Evolutionary conservation across 2,113 vertebrate genomes (phyloP).

Genomic region (Sprattus sprattus): DNA sequence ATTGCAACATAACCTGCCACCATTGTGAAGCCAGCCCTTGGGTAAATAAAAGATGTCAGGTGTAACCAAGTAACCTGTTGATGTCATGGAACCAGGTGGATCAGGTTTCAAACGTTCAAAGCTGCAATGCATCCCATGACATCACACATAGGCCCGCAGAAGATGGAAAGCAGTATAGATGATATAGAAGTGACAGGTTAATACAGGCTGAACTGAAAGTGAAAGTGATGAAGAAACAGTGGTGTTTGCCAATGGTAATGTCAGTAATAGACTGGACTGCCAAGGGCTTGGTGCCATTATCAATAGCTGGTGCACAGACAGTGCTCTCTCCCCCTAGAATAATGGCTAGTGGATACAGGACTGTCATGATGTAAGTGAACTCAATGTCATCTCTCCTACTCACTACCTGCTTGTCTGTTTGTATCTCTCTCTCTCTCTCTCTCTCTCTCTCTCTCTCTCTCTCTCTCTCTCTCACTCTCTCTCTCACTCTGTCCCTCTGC

Average conservation of each 20-base stretch:
- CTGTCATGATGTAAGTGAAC: not conserved
- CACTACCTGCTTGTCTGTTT: not conserved
- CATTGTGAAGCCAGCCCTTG: not conserved
- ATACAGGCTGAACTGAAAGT: not conserved
- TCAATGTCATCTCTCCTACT: not conserved
- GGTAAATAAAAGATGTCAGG: slow-evolving; percentile 41
- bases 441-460: not conserved
- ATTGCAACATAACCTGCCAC: slow-evolving; percentile 22
- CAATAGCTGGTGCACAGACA: not conserved
- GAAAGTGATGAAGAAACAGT: not conserved
- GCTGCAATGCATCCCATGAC: not conserved
- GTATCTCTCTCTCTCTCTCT: not conserved
- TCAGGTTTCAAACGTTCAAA: slow-evolving; percentile 34
- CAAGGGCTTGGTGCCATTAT: not conserved
- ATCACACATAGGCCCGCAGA: not conserved
- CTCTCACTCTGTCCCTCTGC: not conserved
- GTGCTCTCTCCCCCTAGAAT: not conserved
- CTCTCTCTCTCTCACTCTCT: not conserved
- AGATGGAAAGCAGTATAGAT: not conserved
- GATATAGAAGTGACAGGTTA: not conserved
- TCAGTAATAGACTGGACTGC: not conserved
- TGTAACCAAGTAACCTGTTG: slow-evolving; percentile 27
- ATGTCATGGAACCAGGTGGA: slow-evolving; percentile 43
- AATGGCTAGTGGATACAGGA: not conserved
- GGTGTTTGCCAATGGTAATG: not conserved